Conservation (phyloP, 2,113 vertebrate genomes). For the Sardina pilchardus region DNA sequence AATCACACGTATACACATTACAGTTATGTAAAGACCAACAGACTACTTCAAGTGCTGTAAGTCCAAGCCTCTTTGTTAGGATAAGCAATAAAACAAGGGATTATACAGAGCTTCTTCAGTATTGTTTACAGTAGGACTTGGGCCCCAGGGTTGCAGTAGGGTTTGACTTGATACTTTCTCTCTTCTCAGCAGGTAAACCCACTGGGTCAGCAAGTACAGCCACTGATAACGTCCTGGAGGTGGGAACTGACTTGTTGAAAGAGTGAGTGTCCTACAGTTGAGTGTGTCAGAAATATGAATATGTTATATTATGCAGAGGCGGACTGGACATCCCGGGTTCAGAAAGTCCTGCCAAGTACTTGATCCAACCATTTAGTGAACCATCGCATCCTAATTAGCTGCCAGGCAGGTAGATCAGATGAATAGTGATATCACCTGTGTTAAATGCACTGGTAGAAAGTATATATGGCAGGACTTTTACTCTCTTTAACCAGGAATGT, state of each 20-base stretch:
- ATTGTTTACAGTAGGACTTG: background rate
- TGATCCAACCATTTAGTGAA: too few species aligned
- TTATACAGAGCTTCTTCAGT: background rate
- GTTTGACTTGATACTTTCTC: background rate
- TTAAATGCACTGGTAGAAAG: too few species aligned
- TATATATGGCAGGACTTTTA: too few species aligned
- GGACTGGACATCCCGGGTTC: too few species aligned
- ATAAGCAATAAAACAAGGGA: background rate
- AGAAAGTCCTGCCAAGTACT: too few species aligned
- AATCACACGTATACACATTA: background rate
- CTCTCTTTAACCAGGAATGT: too few species aligned
- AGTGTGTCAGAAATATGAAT: background rate
- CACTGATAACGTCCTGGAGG: constrained; percentile 64
- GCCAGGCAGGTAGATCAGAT: too few species aligned
- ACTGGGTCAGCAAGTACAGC: constrained; percentile 53
- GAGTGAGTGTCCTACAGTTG: constrained; percentile 62
- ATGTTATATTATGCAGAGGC: too few species aligned
- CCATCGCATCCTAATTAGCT: too few species aligned
- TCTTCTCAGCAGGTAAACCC: background rate
- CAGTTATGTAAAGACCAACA: background rate
- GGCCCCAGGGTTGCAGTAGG: background rate
- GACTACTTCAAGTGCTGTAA: background rate
- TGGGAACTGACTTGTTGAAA: constrained; percentile 63
- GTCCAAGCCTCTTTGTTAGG: background rate
- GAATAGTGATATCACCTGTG: too few species aligned